Percentiles rank a stretch among this genome's conserved stretches.
Conservation (phyloP, 2,113 vertebrate genomes). For the Megalops atlanticus region DNA sequence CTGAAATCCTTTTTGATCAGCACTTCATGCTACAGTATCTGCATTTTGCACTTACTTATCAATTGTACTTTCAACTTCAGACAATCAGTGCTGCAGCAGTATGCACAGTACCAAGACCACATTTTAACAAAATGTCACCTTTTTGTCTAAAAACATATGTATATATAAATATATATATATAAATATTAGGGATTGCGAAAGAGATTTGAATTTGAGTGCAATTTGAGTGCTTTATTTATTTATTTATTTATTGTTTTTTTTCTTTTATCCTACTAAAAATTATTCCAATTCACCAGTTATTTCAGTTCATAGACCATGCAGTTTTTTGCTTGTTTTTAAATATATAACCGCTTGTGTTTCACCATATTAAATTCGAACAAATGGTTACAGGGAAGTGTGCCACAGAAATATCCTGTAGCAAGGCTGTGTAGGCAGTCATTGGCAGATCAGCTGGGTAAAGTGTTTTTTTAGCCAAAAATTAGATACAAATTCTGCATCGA, state of each 20-base stretch:
- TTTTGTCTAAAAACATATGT: too few relatives aligned
- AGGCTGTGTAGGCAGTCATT: too few relatives aligned
- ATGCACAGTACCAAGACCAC: background rate
- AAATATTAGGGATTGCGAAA: background rate
- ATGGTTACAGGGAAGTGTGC: background rate
- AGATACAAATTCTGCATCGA: too few relatives aligned
- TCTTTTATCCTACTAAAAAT: background rate
- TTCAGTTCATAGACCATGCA: too few relatives aligned
- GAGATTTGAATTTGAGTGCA: background rate
- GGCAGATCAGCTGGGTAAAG: background rate
- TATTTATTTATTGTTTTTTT: too few relatives aligned
- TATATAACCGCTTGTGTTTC: background rate
- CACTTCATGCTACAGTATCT: background rate
- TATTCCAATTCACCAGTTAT: too few relatives aligned
- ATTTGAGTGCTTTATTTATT: background rate
- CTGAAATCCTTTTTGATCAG: constrained; percentile 11
- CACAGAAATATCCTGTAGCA: background rate
- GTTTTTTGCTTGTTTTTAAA: too few relatives aligned
- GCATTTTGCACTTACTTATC: background rate
- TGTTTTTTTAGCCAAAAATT: background rate
- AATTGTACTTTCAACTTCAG: background rate
- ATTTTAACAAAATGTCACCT: background rate
- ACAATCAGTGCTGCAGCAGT: background rate
- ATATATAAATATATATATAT: too few relatives aligned
- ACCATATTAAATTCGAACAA: background rate